These are phyloP conservation scores for Leucophenga montana DNA, from an alignment of 2,888 invertebrate species.

Conservation along the genomic window DNA sequence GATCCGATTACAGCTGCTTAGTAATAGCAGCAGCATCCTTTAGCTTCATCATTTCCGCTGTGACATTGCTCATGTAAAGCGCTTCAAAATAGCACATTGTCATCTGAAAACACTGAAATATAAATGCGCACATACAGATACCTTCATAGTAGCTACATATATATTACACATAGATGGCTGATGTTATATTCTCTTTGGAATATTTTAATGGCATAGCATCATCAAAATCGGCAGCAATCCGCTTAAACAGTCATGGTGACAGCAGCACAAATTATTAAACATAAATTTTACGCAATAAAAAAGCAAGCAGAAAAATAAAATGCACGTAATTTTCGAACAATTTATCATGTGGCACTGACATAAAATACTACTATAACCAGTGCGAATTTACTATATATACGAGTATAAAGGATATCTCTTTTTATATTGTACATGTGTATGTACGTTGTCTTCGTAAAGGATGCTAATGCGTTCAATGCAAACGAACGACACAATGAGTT, in stretches of 20 bases:
- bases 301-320: constrained; percentile 23
- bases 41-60: neutral
- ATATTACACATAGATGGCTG: neutral
- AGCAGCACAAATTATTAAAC: constrained; percentile 62
- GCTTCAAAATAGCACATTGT: neutral
- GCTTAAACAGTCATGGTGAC: constrained; percentile 36
- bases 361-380: neutral
- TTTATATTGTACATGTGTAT: neutral
- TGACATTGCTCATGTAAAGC: no score
- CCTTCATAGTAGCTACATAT: neutral
- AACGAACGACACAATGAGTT: constrained; percentile 2
- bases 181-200: constrained; percentile 11
- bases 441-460: neutral
- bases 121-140: neutral
- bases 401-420: no score
- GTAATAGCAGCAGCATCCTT: no score
- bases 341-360: constrained; percentile 53
- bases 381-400: neutral
- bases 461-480: neutral
- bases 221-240: constrained; percentile 55
- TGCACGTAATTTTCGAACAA: constrained; percentile 63
- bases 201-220: constrained; percentile 47
- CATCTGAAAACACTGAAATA: neutral
- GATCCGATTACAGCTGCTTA: no score
- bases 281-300: constrained; percentile 57